A percentile compares a stretch with the other conserved stretches of the same genome.
Evolutionary conservation across 2,113 vertebrate species (phyloP).

Genomic region (Pteronura brasiliensis): DNA sequence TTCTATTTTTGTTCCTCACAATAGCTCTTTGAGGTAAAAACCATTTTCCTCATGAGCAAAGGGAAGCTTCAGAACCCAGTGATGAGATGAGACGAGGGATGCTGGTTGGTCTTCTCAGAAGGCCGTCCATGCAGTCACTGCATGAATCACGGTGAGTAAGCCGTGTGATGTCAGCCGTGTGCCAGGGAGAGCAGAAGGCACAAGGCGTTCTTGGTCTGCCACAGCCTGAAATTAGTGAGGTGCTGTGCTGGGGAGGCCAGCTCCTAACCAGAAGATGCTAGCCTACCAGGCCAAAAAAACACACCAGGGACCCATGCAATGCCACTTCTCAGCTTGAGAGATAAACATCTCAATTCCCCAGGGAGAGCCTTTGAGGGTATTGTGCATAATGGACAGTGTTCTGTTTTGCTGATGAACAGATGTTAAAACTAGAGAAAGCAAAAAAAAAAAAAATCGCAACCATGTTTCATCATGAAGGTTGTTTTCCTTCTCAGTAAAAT

Average conservation of each 20-base stretch:
- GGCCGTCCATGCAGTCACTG: slow-evolving; percentile 10
- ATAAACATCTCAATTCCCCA: not conserved
- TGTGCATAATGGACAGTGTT: not conserved
- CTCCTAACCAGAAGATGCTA: not conserved
- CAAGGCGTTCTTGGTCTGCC: not conserved
- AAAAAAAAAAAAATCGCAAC: not conserved
- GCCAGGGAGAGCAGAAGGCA: slow-evolving; percentile 35
- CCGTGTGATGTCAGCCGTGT: not conserved
- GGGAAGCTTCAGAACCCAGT: not conserved
- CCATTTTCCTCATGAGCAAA: slow-evolving; percentile 53
- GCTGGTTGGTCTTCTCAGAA: slow-evolving; percentile 38
- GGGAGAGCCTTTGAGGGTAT: not conserved
- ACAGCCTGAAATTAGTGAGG: not conserved
- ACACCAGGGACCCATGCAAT: not conserved
- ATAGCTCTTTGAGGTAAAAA: slow-evolving; percentile 43
- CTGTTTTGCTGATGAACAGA: not conserved
- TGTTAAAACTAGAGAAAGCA: slow-evolving; percentile 14
- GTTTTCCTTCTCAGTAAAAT: not conserved
- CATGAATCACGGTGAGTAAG: not conserved
- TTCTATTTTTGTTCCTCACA: slow-evolving; percentile 31
- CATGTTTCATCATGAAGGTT: not conserved
- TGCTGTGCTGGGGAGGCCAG: not conserved
- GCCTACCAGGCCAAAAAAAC: not conserved
- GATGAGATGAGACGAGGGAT: not conserved
- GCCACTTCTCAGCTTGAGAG: not conserved